Conservation (phyloP, 1,140 invertebrate species). For the Notospermus geniculatus region DNA sequence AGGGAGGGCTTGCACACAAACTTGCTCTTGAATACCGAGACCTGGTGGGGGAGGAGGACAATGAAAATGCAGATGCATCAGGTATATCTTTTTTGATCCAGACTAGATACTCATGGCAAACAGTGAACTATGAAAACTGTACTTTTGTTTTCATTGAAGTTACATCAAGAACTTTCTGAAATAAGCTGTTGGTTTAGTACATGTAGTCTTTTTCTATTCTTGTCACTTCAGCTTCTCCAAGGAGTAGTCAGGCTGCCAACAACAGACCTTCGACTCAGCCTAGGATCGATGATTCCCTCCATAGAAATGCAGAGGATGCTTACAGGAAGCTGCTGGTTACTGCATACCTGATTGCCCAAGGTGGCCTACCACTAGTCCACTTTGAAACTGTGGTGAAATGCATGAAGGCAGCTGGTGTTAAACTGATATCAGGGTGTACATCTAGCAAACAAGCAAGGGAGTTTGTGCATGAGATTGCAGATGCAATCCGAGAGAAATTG, state of each 20-base stretch:
- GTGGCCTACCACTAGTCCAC: background rate
- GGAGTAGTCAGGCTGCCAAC: background rate
- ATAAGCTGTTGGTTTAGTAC: too few relatives aligned
- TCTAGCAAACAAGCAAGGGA: background rate
- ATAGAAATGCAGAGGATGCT: background rate
- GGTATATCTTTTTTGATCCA: too few relatives aligned
- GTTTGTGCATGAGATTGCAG: background rate
- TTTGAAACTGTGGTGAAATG: background rate
- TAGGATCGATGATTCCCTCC: background rate
- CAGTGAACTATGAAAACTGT: too few relatives aligned
- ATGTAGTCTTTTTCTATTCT: background rate
- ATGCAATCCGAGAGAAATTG: background rate
- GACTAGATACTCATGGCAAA: too few relatives aligned
- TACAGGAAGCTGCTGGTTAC: background rate
- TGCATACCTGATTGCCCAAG: background rate
- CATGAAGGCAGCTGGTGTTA: background rate
- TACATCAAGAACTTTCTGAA: too few relatives aligned
- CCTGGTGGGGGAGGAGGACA: background rate
- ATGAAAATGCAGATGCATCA: too few relatives aligned
- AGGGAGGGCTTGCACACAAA: conserved; percentile 1
- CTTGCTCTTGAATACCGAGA: background rate
- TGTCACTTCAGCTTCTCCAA: background rate
- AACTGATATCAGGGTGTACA: background rate
- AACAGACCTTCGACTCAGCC: background rate
- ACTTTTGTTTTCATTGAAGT: too few relatives aligned